phyloP scores from a whole-genome alignment of 2,888 invertebrate genomes.

The Acleris laterana region DNA sequence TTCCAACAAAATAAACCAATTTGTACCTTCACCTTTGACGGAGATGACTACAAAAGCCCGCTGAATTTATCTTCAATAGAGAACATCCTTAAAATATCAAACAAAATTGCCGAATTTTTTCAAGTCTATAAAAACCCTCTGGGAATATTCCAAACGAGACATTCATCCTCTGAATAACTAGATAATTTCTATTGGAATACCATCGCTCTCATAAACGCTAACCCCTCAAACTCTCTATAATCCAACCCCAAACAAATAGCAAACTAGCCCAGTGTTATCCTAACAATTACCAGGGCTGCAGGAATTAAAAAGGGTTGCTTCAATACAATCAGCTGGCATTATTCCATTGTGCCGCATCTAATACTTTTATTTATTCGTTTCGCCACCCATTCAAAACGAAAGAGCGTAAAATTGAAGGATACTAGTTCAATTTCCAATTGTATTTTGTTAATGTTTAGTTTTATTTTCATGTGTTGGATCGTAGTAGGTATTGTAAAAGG shows the following conservation, averaged over 20 bases:
- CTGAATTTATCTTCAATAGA: no score
- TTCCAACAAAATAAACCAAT: no score
- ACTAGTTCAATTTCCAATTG: conserved; percentile 13
- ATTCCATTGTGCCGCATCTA: conserved; percentile 46
- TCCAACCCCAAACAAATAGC: conserved; percentile 39
- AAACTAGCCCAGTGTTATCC: conserved; percentile 49
- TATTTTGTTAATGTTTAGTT: conserved; percentile 11
- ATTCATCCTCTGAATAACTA: conserved; percentile 23
- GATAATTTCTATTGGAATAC: conserved; percentile 33
- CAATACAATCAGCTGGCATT: conserved; percentile 44
- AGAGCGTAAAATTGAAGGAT: conserved; percentile 6
- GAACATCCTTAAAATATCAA: not conserved
- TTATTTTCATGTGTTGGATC: conserved; percentile 2
- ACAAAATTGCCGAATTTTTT: not conserved
- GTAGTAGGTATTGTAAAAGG: not conserved
- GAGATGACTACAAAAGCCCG: no score
- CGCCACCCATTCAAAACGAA: conserved; percentile 23
- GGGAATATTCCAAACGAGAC: not conserved
- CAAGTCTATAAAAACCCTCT: not conserved
- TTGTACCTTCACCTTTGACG: no score
- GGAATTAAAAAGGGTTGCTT: conserved; percentile 52
- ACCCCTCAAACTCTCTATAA: conserved; percentile 31
- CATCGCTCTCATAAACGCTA: conserved; percentile 23
- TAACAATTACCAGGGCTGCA: conserved; percentile 55
- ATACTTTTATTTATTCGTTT: conserved; percentile 44